Evolutionary conservation across 1,140 invertebrate species (phyloP).

Genomic region (Condylostylus longicornis): DNA sequence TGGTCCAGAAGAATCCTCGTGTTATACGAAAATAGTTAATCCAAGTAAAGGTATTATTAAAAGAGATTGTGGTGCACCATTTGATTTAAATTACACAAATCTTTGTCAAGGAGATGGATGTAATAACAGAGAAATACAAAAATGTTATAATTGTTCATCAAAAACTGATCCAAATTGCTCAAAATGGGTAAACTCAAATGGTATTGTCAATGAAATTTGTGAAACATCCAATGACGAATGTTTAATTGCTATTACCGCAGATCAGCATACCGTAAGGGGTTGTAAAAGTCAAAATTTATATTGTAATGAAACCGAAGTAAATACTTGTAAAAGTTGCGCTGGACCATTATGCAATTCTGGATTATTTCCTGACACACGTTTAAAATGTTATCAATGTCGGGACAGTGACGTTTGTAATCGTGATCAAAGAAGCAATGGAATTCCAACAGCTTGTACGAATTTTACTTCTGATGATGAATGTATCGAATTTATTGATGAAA

Average conservation of each 20-base stretch:
- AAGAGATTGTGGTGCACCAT: conserved; percentile 18
- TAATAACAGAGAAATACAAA: conserved; percentile 14
- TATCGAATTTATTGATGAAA: conserved; percentile 18
- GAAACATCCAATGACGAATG: conserved; percentile 10
- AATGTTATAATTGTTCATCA: conserved; percentile 20
- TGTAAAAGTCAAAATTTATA: conserved; percentile 1
- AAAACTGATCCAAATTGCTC: conserved; percentile 14
- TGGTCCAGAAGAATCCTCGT: conserved; percentile 20
- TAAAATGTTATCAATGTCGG: conserved; percentile 22
- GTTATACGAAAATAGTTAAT: no score
- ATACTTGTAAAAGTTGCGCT: conserved; percentile 13
- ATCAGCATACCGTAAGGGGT: conserved; percentile 17
- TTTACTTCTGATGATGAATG: conserved; percentile 10
- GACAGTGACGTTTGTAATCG: conserved; percentile 9
- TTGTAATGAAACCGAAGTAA: conserved; percentile 1
- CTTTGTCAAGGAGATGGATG: conserved; percentile 12
- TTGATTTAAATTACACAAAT: conserved; percentile 2
- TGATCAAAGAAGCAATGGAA: conserved; percentile 5
- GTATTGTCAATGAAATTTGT: conserved; percentile 21
- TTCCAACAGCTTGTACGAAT: conserved; percentile 11
- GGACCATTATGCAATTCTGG: conserved; percentile 25
- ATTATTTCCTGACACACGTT: conserved; percentile 14
- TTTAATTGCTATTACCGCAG: conserved; percentile 8
- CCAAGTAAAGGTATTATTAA: conserved; percentile 15
- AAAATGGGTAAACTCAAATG: conserved; percentile 18